Percentiles rank a stretch among this genome's conserved stretches.
phyloP scores from a whole-genome alignment of 1,140 invertebrate genomes.

The Trachymyrmex cornetzi region DNA sequence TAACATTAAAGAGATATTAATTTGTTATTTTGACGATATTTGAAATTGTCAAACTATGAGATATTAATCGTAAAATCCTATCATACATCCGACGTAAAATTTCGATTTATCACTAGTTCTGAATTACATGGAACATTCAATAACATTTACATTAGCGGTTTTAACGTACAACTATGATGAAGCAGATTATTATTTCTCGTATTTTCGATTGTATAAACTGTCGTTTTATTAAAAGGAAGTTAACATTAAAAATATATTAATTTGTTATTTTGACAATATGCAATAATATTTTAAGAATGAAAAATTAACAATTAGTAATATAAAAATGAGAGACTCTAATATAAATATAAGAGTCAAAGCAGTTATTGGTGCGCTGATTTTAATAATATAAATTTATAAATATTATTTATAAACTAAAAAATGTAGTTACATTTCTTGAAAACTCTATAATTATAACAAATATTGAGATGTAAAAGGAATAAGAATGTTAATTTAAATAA shows the following conservation, averaged over 20 bases:
- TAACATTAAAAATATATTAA: background rate
- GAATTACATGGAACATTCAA: conserved; percentile 11
- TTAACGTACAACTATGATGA: background rate
- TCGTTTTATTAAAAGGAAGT: too few species aligned
- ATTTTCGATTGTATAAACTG: background rate
- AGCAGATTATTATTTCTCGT: background rate
- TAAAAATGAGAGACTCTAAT: too few species aligned
- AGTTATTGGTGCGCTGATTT: too few species aligned
- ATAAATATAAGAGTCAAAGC: too few species aligned
- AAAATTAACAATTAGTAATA: too few species aligned
- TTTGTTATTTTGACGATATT: background rate
- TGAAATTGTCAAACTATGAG: conserved; percentile 13
- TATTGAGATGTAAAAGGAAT: too few species aligned
- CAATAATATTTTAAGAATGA: too few species aligned
- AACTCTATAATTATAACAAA: too few species aligned
- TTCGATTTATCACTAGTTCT: conserved; percentile 38
- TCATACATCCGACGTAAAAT: conserved; percentile 26
- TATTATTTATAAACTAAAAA: too few species aligned
- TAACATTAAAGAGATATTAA: background rate
- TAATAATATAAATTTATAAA: too few species aligned
- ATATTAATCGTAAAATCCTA: conserved; percentile 47
- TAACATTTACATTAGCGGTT: background rate
- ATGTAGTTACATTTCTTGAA: too few species aligned
- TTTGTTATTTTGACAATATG: background rate
- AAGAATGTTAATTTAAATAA: too few species aligned